A percentile compares a stretch with the other conserved stretches of the same genome.
Evolutionary conservation across 1,140 invertebrate species (phyloP).

Genomic region (Battus philenor): DNA sequence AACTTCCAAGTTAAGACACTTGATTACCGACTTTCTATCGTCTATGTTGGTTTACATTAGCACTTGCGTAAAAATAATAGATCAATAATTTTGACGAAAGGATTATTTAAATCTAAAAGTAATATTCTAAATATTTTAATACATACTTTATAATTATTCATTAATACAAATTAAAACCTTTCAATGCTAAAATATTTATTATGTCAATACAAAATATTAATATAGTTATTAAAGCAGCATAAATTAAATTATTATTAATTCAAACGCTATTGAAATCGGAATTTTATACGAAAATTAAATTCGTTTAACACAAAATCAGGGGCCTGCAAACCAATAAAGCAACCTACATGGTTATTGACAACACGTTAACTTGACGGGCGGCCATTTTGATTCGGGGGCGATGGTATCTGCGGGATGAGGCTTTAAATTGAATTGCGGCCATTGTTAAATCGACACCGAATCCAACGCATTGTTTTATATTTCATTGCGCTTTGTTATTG

Average conservation of each 20-base stretch:
- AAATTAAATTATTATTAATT: not conserved
- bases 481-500: conserved; percentile 12
- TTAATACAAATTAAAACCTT: too few relatives aligned
- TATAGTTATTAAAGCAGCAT: too few relatives aligned
- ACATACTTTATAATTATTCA: not conserved
- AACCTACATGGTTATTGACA: conserved; percentile 11
- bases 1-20: conserved; percentile 11
- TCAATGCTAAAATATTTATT: too few relatives aligned
- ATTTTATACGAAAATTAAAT: too few relatives aligned
- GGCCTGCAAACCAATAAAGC: not conserved
- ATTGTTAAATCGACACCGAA: conserved; percentile 13
- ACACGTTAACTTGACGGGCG: conserved; percentile 5
- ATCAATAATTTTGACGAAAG: not conserved
- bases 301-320: too few relatives aligned
- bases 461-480: conserved; percentile 12
- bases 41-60: conserved; percentile 5
- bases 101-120: not conserved
- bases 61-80: not conserved
- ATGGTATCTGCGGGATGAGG: conserved; percentile 1
- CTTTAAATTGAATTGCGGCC: conserved; percentile 16
- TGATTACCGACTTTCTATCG: conserved; percentile 14
- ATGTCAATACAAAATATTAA: too few relatives aligned
- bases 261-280: not conserved
- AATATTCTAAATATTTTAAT: not conserved
- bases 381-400: conserved; percentile 10